Evolutionary conservation across 1,140 invertebrate species (phyloP).

Genomic region (Bombus polaris): DNA sequence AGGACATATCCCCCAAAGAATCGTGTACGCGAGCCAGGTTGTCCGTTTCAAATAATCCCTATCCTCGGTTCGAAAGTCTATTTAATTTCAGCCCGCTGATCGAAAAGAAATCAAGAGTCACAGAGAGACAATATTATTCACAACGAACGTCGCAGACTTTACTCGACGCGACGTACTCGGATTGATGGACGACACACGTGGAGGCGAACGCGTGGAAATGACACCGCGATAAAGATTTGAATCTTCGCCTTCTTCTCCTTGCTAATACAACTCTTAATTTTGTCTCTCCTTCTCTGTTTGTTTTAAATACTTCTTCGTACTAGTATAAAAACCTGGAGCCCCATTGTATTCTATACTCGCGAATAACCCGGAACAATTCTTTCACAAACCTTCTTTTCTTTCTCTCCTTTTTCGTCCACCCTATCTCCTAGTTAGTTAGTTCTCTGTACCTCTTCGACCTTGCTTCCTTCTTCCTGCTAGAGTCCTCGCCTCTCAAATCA

Average conservation of each 20-base stretch:
- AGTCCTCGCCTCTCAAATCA: not conserved
- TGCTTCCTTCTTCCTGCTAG: not conserved
- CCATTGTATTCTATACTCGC: constrained; percentile 39
- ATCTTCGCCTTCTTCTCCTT: not conserved
- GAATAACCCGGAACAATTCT: constrained; percentile 33
- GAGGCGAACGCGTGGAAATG: constrained; percentile 46
- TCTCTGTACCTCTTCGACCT: constrained; percentile 17
- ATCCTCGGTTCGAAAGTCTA: not conserved
- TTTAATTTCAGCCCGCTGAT: not conserved
- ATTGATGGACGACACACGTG: constrained; percentile 47
- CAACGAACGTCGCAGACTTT: not conserved
- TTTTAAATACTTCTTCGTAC: constrained; percentile 47
- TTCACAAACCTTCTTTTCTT: constrained; percentile 22
- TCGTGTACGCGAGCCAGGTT: constrained; percentile 60
- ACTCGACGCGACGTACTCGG: constrained; percentile 12
- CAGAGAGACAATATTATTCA: constrained; percentile 6
- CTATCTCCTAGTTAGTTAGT: constrained; percentile 8
- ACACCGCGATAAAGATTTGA: constrained; percentile 33
- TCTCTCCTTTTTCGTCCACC: constrained; percentile 1
- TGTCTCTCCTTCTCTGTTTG: constrained; percentile 18
- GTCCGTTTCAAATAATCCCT: constrained; percentile 1
- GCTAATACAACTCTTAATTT: not conserved
- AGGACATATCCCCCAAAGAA: constrained; percentile 66
- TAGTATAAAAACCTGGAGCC: constrained; percentile 68
- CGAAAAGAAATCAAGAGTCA: constrained; percentile 6